A percentile compares a stretch with the other conserved stretches of the same genome.
Evolutionary conservation across 37 sponge, comb jelly and placozoan genomes (phyloP).

Genomic region (Cladorhizidae sp.): DNA sequence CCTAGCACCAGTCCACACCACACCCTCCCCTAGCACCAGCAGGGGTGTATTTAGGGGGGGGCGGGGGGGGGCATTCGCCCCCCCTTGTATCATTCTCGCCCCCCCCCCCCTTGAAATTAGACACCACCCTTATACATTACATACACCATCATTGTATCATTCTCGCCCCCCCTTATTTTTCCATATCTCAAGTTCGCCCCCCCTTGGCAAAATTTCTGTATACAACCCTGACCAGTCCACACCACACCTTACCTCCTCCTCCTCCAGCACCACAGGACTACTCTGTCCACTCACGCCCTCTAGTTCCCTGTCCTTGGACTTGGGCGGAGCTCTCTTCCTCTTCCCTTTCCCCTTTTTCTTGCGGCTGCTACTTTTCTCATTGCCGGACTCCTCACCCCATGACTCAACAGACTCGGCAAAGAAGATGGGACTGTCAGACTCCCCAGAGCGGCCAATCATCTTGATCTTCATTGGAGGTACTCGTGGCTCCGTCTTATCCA

Average conservation of each 20-base stretch:
- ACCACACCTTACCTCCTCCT: conserved; percentile 31
- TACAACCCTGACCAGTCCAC: conserved; percentile 31
- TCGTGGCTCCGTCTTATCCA: not conserved
- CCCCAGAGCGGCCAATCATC: conserved; percentile 57
- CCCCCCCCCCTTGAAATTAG: no score
- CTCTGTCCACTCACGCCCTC: conserved; percentile 7
- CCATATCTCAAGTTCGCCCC: no score
- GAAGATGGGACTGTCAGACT: conserved; percentile 73
- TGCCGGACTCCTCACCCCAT: conserved; percentile 19
- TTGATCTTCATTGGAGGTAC: conserved; percentile 71
- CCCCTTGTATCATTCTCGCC: no score
- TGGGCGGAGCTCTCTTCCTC: not conserved
- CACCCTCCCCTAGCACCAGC: not conserved
- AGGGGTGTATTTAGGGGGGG: no score
- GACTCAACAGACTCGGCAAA: conserved; percentile 56
- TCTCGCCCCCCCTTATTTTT: no score
- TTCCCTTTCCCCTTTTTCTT: not conserved
- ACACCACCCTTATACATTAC: no score
- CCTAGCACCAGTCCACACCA: no score
- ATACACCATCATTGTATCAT: no score
- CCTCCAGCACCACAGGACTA: not conserved
- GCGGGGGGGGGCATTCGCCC: no score
- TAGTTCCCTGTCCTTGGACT: conserved; percentile 9
- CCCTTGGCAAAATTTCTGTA: no score
- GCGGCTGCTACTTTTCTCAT: not conserved